A percentile compares a stretch with the other conserved stretches of the same genome.
Conservation (phyloP, 1,140 invertebrate species). For the Magallana gigas region DNA sequence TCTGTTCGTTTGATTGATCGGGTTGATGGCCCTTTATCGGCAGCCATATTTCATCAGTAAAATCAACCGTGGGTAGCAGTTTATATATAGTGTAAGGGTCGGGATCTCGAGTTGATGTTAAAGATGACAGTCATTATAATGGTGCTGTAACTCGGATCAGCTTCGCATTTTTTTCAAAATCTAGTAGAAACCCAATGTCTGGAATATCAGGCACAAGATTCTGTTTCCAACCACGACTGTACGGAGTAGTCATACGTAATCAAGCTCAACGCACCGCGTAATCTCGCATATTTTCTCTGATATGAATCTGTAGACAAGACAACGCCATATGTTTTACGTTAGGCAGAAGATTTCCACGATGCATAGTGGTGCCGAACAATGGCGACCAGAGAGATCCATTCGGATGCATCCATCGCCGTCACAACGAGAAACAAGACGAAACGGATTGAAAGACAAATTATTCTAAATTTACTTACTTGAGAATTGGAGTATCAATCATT, state of each 20-base stretch:
- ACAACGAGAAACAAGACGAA: not conserved
- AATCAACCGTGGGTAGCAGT: too few species aligned
- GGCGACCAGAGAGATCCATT: not conserved
- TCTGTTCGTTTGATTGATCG: too few species aligned
- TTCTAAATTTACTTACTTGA: too few species aligned
- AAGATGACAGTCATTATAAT: too few species aligned
- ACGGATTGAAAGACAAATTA: too few species aligned
- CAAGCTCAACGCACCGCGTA: not conserved
- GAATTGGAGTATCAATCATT: too few species aligned
- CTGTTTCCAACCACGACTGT: not conserved
- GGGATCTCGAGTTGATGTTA: too few species aligned
- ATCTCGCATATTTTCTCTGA: slow-evolving; percentile 29
- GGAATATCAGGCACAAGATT: not conserved
- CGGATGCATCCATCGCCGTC: not conserved
- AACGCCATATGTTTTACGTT: slow-evolving; percentile 31
- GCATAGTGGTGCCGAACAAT: not conserved
- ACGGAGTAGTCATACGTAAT: not conserved
- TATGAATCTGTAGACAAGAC: slow-evolving; percentile 25
- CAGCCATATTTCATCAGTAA: too few species aligned
- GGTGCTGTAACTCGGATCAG: too few species aligned
- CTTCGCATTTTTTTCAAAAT: too few species aligned
- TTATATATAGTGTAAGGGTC: too few species aligned
- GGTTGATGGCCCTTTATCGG: too few species aligned
- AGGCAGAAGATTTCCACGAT: slow-evolving; percentile 1
- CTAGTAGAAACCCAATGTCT: not conserved